Conservation (phyloP, 2,113 vertebrate species). For the Phoxinus phoxinus region DNA sequence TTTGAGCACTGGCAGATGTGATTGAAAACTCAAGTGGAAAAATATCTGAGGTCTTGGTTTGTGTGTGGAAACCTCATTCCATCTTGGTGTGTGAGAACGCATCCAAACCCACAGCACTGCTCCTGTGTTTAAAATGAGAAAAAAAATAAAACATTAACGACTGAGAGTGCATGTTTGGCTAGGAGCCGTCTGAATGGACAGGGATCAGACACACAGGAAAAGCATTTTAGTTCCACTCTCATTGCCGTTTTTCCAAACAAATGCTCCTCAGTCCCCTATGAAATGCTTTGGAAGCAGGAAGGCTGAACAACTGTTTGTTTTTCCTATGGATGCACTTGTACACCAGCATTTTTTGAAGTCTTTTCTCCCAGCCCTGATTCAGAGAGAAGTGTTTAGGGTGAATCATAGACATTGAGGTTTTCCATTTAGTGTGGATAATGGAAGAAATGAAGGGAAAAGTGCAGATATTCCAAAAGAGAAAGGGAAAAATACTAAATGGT, state of each 20-base stretch:
- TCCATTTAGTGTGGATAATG: conserved; percentile 60
- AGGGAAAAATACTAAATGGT: neutral
- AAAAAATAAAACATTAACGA: conserved; percentile 13
- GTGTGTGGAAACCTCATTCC: conserved; percentile 56
- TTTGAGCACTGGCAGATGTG: conserved; percentile 24
- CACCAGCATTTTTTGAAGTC: conserved; percentile 50
- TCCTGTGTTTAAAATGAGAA: conserved; percentile 38
- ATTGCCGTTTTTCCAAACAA: conserved; percentile 44
- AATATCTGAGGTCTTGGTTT: conserved; percentile 50
- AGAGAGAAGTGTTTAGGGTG: conserved; percentile 59
- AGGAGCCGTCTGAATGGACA: conserved; percentile 40
- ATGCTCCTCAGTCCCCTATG: conserved; percentile 16
- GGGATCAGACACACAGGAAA: conserved; percentile 56
- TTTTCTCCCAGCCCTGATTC: conserved; percentile 48
- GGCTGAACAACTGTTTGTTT: conserved; percentile 60
- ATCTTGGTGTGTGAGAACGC: conserved; percentile 55
- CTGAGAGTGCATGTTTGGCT: conserved; percentile 44
- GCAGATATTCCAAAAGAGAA: conserved; percentile 50
- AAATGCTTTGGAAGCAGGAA: conserved; percentile 58
- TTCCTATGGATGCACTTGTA: conserved; percentile 47
- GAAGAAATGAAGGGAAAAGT: conserved; percentile 49
- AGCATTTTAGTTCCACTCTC: conserved; percentile 61
- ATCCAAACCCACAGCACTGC: conserved; percentile 58
- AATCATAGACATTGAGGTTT: conserved; percentile 64
- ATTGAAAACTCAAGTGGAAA: conserved; percentile 30